A percentile compares a stretch with the other conserved stretches of the same genome.
Evolutionary conservation across 2,113 vertebrate species (phyloP).

Genomic region (Pituophis catenifer): DNA sequence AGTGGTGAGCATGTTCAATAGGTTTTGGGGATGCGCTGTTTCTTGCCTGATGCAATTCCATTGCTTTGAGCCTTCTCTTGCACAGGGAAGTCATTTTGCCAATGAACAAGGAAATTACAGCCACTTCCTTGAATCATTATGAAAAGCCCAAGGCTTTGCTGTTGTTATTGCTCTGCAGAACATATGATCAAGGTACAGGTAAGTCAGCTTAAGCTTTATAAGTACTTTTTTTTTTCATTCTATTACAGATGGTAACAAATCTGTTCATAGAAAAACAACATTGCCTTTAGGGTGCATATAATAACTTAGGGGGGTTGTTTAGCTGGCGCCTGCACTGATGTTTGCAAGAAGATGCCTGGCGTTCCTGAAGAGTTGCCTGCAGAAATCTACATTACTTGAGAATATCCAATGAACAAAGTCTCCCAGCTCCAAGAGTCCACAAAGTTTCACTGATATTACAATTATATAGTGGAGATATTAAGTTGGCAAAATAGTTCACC

Average conservation of each 20-base stretch:
- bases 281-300: not conserved
- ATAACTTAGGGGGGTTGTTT: not conserved
- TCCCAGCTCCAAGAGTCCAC: not conserved
- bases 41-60: not conserved
- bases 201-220: not conserved
- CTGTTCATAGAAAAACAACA: not conserved
- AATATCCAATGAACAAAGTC: constrained; percentile 6
- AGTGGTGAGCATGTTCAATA: not conserved
- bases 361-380: not conserved
- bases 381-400: not conserved
- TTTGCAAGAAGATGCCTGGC: constrained; percentile 2
- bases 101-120: not conserved
- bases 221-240: not conserved
- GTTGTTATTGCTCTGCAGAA: not conserved
- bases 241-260: not conserved
- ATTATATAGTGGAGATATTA: constrained; percentile 12
- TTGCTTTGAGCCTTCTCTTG: not conserved
- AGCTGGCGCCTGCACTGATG: not conserved
- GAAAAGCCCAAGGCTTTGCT: not conserved
- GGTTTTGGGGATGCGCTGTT: not conserved
- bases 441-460: constrained; percentile 17
- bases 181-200: not conserved
- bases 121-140: not conserved
- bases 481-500: constrained; percentile 15
- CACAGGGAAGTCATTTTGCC: not conserved